phyloP scores from a whole-genome alignment of 1,140 invertebrate genomes.

The Lepidurus arcticus region DNA sequence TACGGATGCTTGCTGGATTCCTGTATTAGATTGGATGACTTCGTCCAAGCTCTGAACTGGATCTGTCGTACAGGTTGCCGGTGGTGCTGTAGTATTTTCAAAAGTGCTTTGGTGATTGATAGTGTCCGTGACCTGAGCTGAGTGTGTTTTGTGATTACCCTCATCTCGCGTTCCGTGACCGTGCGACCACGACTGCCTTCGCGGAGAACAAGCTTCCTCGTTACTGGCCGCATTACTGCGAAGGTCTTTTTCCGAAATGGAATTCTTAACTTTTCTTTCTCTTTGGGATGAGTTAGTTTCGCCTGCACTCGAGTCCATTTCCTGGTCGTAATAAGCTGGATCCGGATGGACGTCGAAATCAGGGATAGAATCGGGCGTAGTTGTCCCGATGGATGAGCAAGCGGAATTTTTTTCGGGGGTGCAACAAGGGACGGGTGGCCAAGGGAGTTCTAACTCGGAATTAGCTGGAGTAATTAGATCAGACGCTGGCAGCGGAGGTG shows the following conservation, averaged over 20 bases:
- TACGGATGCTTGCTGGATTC: not conserved
- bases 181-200: not conserved
- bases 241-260: not conserved
- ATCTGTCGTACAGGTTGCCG: no score
- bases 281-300: not conserved
- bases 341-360: not conserved
- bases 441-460: not conserved
- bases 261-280: not conserved
- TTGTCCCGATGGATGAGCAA: not conserved
- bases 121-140: not conserved
- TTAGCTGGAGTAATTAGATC: not conserved
- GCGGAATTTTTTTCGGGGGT: not conserved
- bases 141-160: not conserved
- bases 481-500: not conserved
- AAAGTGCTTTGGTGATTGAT: no score
- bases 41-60: no score
- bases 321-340: not conserved
- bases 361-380: not conserved
- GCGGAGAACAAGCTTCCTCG: not conserved
- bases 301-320: not conserved
- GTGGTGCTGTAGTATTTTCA: no score
- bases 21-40: no score
- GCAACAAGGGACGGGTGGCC: conserved; percentile 3
- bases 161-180: not conserved
- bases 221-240: not conserved